Conservation (phyloP, 2,888 invertebrate genomes). For the Protophormia terraenovae region DNA sequence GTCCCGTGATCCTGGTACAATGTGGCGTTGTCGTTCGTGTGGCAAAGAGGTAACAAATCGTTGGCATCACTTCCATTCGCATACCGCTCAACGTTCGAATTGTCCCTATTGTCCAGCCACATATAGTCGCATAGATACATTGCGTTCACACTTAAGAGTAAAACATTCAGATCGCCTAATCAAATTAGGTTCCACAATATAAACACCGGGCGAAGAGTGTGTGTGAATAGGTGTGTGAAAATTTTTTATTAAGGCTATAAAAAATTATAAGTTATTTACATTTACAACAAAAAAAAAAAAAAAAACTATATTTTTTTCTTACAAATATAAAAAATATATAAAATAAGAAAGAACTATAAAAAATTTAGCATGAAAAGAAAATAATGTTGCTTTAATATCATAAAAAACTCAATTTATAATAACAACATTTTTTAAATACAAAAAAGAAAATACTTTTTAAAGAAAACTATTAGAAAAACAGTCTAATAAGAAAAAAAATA, state of each 20-base stretch:
- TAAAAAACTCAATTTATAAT: too few species aligned
- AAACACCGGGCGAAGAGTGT: slow-evolving; percentile 67
- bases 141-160: slow-evolving; percentile 90
- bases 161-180: slow-evolving; percentile 84
- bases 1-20: slow-evolving; percentile 86
- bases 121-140: slow-evolving; percentile 93
- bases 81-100: slow-evolving; percentile 89
- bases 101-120: slow-evolving; percentile 93
- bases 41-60: slow-evolving; percentile 93
- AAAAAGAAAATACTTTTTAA: too few species aligned
- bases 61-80: slow-evolving; percentile 94
- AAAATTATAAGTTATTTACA: slow-evolving; percentile 42
- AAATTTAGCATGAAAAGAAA: too few species aligned
- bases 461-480: too few species aligned
- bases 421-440: too few species aligned
- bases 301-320: background rate
- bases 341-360: slow-evolving; percentile 7
- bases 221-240: slow-evolving; percentile 10
- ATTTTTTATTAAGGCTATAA: slow-evolving; percentile 58
- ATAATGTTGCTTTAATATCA: too few species aligned
- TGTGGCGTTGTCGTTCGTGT: slow-evolving; percentile 91
- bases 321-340: background rate
- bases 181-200: slow-evolving; percentile 79
- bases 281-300: slow-evolving; percentile 1
- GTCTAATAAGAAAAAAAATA: background rate